Evolutionary conservation across 1,140 invertebrate genomes (phyloP).

Genomic region (Caerostris extrusa): DNA sequence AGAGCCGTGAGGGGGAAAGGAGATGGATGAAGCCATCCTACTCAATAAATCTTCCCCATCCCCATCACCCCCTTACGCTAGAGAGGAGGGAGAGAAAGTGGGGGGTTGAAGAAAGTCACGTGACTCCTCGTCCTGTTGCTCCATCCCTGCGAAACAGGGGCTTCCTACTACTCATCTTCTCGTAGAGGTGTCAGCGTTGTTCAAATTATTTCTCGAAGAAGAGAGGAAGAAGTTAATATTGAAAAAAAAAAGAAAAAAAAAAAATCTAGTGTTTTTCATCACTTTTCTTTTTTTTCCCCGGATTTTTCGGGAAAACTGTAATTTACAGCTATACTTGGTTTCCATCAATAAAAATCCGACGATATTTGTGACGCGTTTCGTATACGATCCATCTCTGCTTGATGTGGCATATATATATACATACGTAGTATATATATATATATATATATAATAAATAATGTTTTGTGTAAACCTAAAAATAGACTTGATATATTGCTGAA

Average conservation of each 20-base stretch:
- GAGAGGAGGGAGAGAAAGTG: background rate
- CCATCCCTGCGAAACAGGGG: conserved; percentile 2
- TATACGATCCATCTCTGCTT: background rate
- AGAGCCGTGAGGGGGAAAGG: conserved; percentile 19
- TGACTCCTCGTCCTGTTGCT: conserved; percentile 62
- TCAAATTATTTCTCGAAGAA: conserved; percentile 16
- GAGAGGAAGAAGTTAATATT: background rate
- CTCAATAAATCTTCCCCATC: conserved; percentile 51
- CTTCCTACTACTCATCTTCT: too few species aligned
- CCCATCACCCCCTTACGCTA: background rate
- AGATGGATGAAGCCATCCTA: conserved; percentile 48
- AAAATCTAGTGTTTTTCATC: background rate
- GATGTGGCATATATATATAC: too few species aligned
- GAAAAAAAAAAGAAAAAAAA: background rate
- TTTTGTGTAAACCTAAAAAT: too few species aligned
- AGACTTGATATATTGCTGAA: too few species aligned
- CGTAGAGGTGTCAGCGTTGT: conserved; percentile 3
- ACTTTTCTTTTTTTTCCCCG: background rate
- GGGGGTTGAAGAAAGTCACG: background rate
- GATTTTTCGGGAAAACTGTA: background rate
- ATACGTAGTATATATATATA: too few species aligned
- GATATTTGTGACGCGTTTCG: background rate
- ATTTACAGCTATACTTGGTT: background rate
- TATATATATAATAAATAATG: too few species aligned
- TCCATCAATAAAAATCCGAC: conserved; percentile 22